Percentiles rank a stretch among this genome's conserved stretches.
phyloP scores from a whole-genome alignment of 2,797 vertebrate genomes.

The Lutjanus campechanus region DNA sequence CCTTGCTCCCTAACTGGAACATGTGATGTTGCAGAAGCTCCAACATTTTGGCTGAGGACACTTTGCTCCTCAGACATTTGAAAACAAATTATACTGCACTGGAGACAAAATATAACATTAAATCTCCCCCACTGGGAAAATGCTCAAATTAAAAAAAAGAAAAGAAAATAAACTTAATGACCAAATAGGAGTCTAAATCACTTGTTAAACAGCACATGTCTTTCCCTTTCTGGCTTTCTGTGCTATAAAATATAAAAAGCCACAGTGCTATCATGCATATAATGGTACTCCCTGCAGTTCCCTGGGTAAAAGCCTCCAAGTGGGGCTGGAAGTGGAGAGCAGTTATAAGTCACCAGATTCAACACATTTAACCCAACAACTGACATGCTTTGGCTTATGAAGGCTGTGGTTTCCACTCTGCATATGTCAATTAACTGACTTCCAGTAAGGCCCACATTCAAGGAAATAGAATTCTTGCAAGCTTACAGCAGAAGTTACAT shows the following conservation, averaged over 20 bases:
- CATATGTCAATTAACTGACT: background rate
- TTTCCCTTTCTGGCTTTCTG: constrained; percentile 5
- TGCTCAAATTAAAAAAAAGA: background rate
- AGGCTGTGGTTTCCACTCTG: background rate
- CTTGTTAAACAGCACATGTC: constrained; percentile 2
- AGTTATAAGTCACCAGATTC: background rate
- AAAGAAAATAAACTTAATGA: constrained; percentile 3
- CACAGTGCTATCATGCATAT: constrained; percentile 23
- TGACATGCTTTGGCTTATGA: background rate
- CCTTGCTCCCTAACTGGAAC: constrained; percentile 10
- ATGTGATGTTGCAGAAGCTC: constrained; percentile 8
- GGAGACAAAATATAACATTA: constrained; percentile 18
- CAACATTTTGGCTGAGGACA: constrained; percentile 16
- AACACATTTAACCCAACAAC: constrained; percentile 16
- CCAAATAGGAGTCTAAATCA: constrained; percentile 14
- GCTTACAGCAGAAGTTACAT: background rate
- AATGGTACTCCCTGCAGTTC: background rate
- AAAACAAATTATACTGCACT: constrained; percentile 17
- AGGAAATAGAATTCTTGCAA: background rate
- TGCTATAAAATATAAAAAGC: constrained; percentile 37
- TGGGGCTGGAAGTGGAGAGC: constrained; percentile 2
- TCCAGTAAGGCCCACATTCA: background rate
- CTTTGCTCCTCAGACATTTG: constrained; percentile 14
- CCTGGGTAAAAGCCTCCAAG: constrained; percentile 27
- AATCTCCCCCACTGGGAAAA: constrained; percentile 1